These are phyloP conservation scores for Hypsibius dujardini DNA, from an alignment of 1,140 invertebrate genomes.

Conservation along the genomic window DNA sequence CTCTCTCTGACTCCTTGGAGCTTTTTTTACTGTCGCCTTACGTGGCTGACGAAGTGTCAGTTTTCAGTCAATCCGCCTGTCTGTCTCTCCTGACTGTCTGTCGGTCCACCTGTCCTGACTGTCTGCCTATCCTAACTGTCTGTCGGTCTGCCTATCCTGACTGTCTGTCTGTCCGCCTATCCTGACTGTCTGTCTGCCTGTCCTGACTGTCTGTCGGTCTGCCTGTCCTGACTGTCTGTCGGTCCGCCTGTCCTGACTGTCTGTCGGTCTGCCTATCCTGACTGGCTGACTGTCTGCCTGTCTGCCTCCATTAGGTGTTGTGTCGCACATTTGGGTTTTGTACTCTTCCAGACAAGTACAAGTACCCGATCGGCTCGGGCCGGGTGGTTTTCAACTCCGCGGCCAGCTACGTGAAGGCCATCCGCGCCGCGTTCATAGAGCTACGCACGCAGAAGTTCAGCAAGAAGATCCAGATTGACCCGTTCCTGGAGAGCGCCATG, in stretches of 20 bases:
- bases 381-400: constrained; percentile 80
- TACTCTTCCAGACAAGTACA: too few relatives aligned
- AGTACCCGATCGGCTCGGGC: constrained; percentile 86
- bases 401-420: constrained; percentile 76
- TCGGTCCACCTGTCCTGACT: not conserved
- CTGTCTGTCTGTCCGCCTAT: too few relatives aligned
- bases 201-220: too few relatives aligned
- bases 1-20: not conserved
- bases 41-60: not conserved
- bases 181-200: too few relatives aligned
- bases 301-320: not conserved
- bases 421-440: constrained; percentile 77
- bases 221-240: too few relatives aligned
- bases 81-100: too few relatives aligned
- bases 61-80: too few relatives aligned
- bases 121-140: too few relatives aligned
- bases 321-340: constrained; percentile 31
- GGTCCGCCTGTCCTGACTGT: too few relatives aligned
- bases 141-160: too few relatives aligned
- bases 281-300: too few relatives aligned
- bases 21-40: not conserved
- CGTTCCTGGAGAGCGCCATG: constrained; percentile 81
- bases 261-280: too few relatives aligned
- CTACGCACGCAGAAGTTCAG: constrained; percentile 77
- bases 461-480: constrained; percentile 91